Evolutionary conservation across 2,888 invertebrate genomes (phyloP).

Genomic region (Nycteola revayana): DNA sequence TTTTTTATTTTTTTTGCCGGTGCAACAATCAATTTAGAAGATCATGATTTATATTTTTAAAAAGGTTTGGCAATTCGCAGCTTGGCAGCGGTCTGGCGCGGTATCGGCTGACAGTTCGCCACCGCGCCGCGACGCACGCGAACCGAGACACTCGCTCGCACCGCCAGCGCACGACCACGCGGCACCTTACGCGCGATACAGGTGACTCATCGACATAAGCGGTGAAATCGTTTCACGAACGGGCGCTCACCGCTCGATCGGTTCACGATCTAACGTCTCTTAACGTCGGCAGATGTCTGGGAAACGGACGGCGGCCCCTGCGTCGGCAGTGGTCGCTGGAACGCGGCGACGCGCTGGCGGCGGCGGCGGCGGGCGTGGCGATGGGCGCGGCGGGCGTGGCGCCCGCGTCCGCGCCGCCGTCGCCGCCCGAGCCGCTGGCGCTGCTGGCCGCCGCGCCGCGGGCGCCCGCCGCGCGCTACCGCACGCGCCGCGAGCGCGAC

Average conservation of each 20-base stretch:
- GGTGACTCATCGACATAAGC: conserved; percentile 46
- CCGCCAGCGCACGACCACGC: conserved; percentile 70
- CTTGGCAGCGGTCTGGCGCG: conserved; percentile 55
- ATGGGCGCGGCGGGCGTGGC: conserved; percentile 15
- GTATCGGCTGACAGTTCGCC: conserved; percentile 62
- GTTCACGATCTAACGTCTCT: neutral
- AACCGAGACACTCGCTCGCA: conserved; percentile 18
- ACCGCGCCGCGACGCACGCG: conserved; percentile 44
- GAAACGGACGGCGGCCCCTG: conserved; percentile 44
- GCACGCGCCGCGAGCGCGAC: conserved; percentile 40
- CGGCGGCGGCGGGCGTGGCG: conserved; percentile 41
- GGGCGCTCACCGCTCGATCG: neutral
- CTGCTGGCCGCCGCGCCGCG: conserved; percentile 25
- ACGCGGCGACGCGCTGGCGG: conserved; percentile 60
- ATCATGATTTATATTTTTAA: no score
- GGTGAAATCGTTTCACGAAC: no score
- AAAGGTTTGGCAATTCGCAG: no score
- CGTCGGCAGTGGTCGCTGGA: conserved; percentile 72
- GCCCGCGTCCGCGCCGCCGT: conserved; percentile 16
- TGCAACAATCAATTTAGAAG: no score
- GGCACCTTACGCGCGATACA: conserved; percentile 88
- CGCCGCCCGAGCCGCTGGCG: conserved; percentile 31
- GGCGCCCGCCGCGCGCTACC: conserved; percentile 44
- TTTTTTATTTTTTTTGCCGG: no score
- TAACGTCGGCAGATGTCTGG: conserved; percentile 33